A percentile compares a stretch with the other conserved stretches of the same genome.
Evolutionary conservation across 2,797 vertebrate genomes (phyloP).

Genomic region (Pogonophryne albipinna): DNA sequence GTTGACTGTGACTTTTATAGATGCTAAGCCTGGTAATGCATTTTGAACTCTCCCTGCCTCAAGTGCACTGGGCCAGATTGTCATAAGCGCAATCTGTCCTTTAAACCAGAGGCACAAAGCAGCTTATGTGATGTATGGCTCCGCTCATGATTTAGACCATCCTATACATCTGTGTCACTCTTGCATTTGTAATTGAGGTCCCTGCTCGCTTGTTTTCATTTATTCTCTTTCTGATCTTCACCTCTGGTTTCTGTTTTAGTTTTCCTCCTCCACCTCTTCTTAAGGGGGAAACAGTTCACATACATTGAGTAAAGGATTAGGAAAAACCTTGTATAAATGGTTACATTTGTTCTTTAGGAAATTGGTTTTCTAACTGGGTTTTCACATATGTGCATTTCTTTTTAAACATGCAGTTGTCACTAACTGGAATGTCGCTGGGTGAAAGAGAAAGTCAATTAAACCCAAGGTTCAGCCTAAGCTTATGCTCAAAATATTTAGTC

Average conservation of each 20-base stretch:
- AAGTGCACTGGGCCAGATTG: constrained; percentile 43
- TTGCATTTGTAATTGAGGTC: constrained; percentile 39
- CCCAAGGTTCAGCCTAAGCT: constrained; percentile 23
- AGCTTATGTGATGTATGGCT: constrained; percentile 45
- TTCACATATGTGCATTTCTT: neutral
- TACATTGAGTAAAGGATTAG: constrained; percentile 4
- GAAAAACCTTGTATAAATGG: neutral
- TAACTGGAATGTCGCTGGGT: constrained; percentile 14
- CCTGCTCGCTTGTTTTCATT: constrained; percentile 39
- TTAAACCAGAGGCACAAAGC: constrained; percentile 48
- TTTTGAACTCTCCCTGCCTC: constrained; percentile 54
- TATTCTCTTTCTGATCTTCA: constrained; percentile 21
- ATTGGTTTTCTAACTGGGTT: neutral
- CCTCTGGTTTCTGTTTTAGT: constrained; percentile 22
- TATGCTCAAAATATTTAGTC: constrained; percentile 5
- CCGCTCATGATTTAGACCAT: constrained; percentile 24
- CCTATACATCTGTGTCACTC: constrained; percentile 31
- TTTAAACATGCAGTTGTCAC: neutral
- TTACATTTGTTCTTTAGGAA: neutral
- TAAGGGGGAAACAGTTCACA: neutral
- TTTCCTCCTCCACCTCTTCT: constrained; percentile 17
- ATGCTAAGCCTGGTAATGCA: constrained; percentile 49
- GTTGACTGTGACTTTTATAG: constrained; percentile 38
- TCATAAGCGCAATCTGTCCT: constrained; percentile 51
- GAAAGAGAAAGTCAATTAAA: constrained; percentile 26